A percentile compares a stretch with the other conserved stretches of the same genome.
These are phyloP conservation scores for Pachyramphus minor DNA, from an alignment of 2,113 vertebrate genomes.

Conservation along the genomic window DNA sequence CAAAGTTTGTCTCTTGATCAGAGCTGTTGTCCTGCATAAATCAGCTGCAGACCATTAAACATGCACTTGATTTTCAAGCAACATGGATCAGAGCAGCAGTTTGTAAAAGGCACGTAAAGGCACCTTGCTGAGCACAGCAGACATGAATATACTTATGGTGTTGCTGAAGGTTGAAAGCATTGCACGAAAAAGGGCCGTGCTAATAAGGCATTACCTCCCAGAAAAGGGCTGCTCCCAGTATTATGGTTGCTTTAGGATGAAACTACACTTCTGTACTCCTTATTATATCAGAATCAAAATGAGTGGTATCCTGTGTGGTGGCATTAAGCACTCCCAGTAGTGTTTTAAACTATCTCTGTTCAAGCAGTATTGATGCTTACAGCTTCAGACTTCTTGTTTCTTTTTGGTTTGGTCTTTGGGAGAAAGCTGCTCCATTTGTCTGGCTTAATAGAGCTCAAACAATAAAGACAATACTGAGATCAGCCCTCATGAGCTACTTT, in stretches of 20 bases:
- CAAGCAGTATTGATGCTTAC: not conserved
- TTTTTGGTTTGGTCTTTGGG: not conserved
- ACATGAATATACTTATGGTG: not conserved
- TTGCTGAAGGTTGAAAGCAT: not conserved
- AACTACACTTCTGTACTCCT: not conserved
- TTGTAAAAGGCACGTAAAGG: not conserved
- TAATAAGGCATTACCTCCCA: not conserved
- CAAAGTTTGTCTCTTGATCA: not conserved
- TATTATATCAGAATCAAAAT: not conserved
- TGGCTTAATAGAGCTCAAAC: not conserved
- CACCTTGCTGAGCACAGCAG: not conserved
- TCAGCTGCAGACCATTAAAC: not conserved
- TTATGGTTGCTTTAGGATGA: not conserved
- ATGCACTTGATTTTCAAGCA: not conserved
- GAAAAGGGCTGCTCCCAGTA: not conserved
- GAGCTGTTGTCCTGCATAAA: not conserved
- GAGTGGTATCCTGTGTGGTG: not conserved
- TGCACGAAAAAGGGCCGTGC: not conserved
- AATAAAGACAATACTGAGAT: not conserved
- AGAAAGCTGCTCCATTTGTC: not conserved
- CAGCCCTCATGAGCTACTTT: not conserved
- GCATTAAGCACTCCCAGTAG: not conserved
- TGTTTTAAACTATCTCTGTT: not conserved
- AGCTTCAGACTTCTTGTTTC: not conserved
- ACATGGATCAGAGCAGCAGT: not conserved